Base-by-base conservation (phyloP, 2,113 vertebrate genomes). In the Coryphaenoides rupestris region DNA sequence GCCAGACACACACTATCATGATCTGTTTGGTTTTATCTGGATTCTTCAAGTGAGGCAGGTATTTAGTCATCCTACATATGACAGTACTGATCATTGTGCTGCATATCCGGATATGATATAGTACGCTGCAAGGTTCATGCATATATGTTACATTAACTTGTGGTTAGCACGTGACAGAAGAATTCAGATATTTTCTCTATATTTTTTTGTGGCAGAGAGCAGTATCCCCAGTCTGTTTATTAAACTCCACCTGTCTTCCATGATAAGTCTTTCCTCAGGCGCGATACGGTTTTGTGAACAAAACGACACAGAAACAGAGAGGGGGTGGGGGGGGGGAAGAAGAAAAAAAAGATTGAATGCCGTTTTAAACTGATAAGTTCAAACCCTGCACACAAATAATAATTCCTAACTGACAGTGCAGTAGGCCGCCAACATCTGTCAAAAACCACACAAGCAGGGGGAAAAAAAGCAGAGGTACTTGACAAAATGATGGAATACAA, bases 341-440 rank as follows among this genome's bases (percentile, higher is more conserved):
- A n/a, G n/a, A n/a, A 61, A 55, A 52, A 21, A 66, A 65, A 69
- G 19, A 26, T 3, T 56, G 55, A 65, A 69, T 52, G 33, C 21
- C 72, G 62, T 58, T n/a, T n/a, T 64, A 58, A 55, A 63, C 47
- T 19, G 70, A 81, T 72, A 21, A 78, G 59, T 70, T 81, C 62
- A 81, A 82, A 75, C 52, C 21, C 14, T 59, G n/a, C 46, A 62
- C 66, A 79, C 71, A 74, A 65, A 77, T 24, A 84, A 80, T 66
- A 69, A 65, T 75, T 78, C 58, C 19, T n/a, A n/a, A 60, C 62
- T 67, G 68, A 79, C 68, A 67, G 52, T 54, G 62, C 69, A 67
- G 21, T 58, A n/a, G n/a, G n/a, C n/a, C n/a, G n/a, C n/a, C n/a
- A 24, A 58, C 69, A 79, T 49, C 62, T 72, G 80, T 81, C 68